Base-by-base conservation (phyloP, 1,140 invertebrate species). In the Paramacrobiotus metropolitanus region DNA sequence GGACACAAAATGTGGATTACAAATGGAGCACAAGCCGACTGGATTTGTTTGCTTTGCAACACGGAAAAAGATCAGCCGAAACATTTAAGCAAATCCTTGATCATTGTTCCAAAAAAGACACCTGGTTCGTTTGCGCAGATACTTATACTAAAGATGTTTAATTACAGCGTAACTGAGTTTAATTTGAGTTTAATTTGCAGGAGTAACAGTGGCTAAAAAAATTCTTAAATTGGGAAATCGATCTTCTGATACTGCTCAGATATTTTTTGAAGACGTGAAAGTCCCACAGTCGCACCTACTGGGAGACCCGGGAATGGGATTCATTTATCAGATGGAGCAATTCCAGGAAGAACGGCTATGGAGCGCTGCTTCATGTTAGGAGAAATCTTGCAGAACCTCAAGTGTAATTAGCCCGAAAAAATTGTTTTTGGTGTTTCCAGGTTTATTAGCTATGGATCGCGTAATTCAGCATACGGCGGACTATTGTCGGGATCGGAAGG, bases 261-360 rank as follows among this genome's bases (percentile, higher is more conserved):
- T 80, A 31, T 80, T 73, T 65, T 79, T 80, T 69, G 79, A 81
- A 59, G 74, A 81, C 70, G 77, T 78, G 18, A 67, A 72, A 24
- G 74, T 80, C 0, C 79, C 80, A 2, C 66, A 68, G 15, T 69
- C 67, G 40, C 69, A 80, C 67, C 71, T 80, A 9, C 79, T 81
- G 60, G 79, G 79, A n/a, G 77, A 80, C 62, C 76, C 78, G 67
- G 78, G 78, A 21, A 67, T 68, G 64, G 79, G 79, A 1, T 81
- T 81, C 66, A 69, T 72, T 0, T 81, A 80, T 66, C 79, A 80
- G 68, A 81, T 81, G 79, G 30, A 77, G 29, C 80, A 81, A 68
- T 80, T 80, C 66, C 77, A 79, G 67, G 76, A 78, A 62, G 79
- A 80, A 66, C 68, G 79, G 61, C 60, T 81, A 4, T 75, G 66